Conservation (phyloP, 2,797 vertebrate species). For the Micromesistius poutassou region DNA sequence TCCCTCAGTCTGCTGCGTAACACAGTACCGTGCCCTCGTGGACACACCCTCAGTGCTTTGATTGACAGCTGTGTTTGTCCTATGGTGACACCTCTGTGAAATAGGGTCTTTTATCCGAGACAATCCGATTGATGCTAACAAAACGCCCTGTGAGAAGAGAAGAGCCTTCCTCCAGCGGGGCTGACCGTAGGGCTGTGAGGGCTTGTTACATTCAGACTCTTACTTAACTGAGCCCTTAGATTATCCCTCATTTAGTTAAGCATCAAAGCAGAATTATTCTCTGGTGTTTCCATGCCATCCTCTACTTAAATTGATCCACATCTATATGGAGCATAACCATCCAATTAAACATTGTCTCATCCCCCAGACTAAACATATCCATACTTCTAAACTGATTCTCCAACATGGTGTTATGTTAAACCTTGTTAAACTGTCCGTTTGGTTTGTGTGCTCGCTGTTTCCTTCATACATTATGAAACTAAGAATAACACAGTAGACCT, state of each 20-base stretch:
- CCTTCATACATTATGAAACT: too few relatives aligned
- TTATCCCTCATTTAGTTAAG: background rate
- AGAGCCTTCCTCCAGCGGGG: background rate
- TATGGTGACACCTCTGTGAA: background rate
- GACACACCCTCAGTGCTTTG: background rate
- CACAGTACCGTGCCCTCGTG: background rate
- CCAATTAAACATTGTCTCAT: background rate
- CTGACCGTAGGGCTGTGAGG: background rate
- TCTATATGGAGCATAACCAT: background rate
- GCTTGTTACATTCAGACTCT: background rate
- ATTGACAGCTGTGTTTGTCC: background rate
- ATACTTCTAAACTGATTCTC: background rate
- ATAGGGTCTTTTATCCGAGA: background rate
- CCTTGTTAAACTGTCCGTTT: background rate
- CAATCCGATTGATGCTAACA: background rate
- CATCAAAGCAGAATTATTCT: background rate
- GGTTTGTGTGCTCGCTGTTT: background rate
- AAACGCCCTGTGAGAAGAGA: background rate
- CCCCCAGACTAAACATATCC: background rate
- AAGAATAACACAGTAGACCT: too few relatives aligned
- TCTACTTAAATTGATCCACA: background rate
- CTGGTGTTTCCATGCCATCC: background rate
- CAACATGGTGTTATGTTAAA: background rate
- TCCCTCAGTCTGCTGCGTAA: too few relatives aligned
- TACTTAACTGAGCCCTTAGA: background rate